Base-by-base conservation (phyloP, 2,888 invertebrate genomes). In the Heliconius cydno region DNA sequence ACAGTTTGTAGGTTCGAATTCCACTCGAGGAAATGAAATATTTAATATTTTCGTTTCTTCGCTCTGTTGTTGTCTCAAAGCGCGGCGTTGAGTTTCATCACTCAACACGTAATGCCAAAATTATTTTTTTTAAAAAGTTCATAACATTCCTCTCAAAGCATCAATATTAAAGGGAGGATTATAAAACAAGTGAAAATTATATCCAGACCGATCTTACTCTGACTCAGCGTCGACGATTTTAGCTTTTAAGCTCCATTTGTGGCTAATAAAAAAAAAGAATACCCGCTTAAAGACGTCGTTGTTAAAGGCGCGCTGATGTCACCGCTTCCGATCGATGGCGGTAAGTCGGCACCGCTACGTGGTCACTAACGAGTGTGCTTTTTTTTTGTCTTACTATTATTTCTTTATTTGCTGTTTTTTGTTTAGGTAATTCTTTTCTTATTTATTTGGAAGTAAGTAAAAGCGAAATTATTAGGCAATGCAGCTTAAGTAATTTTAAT, bases 291-390 rank as follows among this genome's bases (percentile, higher is more conserved):
- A 75, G 75, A 75, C 63, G 38, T 65, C 65, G 28, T 65, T 65
- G 65, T 41, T 25, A 41, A 65, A 67, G 57, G 66, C 76, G 60
- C 66, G 79, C 70, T 79, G 76, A 79, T 79, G 79, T 79, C 79
- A 79, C 79, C 79, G 65, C 72, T 72, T 79, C 79, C 79, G 76
- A 79, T 72, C 30, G 46, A 66, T 25, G 34, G 57, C 65, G 52
- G 28, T 70, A 19, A 28, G 22, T 67, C 52, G 52, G 38, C 63
- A 19, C 28, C 67, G 41, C 52, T 66, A 76, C 66, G 76, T 79
- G 76, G 72, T 28, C 52, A 52, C 41, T 71, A 79, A 79, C 63
- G 70, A 79, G 57, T 76, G 3, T 25, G 41, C 7, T 38, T 13
- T 60, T 68, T 60, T 70, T 38, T 65, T n/a, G 34, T 76, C 22